Evolutionary conservation across 2,113 vertebrate genomes (phyloP), one percentile per base, ranked within the genome.

Genomic region (Crotophaga sulcirostris): DNA sequence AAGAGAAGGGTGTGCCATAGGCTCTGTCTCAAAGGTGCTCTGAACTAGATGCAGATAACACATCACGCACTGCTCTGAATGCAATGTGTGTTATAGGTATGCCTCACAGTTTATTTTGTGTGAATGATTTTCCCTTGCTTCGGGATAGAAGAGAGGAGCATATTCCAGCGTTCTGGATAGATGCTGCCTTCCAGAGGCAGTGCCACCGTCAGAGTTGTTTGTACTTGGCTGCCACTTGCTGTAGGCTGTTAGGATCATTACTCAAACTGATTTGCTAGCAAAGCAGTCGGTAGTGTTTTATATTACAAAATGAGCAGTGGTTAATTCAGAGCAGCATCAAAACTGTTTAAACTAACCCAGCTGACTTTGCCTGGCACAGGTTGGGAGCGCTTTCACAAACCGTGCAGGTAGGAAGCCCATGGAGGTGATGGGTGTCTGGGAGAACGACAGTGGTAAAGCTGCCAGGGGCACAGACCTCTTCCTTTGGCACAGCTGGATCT

Each of bases 391-490:
- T 47, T 29, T 9, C 6, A 40, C 1, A 3, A 51, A 28, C 34
- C 0, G 1, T 0, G 1, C 45, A 34, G 24, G 31, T 24, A 6
- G 9, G 9, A 40, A 60, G 24, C 17, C 29, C 2, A 0, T 60
- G 31, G 36, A 34, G 1, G 3, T 25, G 42, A 16, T 33, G n/a
- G 2, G 23, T 33, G 33, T 74, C 49, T 55, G 40, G 17, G 59
- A 40, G n/a, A 28, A 20, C 24, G 40, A 54, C 25, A 13, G 67
- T 42, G 67, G 52, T 31, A 72, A 29, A 34, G 25, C 55, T 72
- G 25, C 67, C 16, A 23, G 45, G 25, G 31, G 14, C 49, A 64
- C 19, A n/a, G 29, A 28, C 51, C 60, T 45, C 1, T 28, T n/a
- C 40, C 40, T 47, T 19, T 55, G 40, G n/a, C 28, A 38, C 49